These are phyloP conservation scores for Craniophora ligustri DNA, from an alignment of 2,888 invertebrate species.

Conservation along the genomic window DNA sequence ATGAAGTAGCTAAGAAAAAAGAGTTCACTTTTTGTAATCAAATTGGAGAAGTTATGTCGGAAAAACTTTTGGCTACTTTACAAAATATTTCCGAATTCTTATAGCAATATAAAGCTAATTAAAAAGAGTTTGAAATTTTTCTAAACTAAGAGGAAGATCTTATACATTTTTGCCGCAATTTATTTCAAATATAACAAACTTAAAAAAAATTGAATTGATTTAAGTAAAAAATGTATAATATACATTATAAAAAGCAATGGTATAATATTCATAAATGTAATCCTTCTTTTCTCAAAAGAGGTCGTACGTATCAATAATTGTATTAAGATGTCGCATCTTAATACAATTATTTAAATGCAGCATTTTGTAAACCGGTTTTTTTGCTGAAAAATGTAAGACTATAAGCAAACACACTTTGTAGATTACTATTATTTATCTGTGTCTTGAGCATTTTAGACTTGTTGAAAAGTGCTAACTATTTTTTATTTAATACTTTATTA, in stretches of 20 bases:
- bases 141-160: neutral
- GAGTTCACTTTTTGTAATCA: too few relatives aligned
- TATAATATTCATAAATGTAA: conserved; percentile 1
- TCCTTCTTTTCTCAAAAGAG: conserved; percentile 18
- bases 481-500: too few relatives aligned
- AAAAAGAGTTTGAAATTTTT: neutral
- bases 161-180: neutral
- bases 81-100: neutral
- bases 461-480: neutral
- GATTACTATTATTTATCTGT: neutral
- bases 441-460: neutral
- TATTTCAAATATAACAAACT: neutral
- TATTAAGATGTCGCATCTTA: too few relatives aligned
- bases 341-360: conserved; percentile 16
- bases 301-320: too few relatives aligned
- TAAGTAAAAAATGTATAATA: too few relatives aligned
- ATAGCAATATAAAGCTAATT: neutral
- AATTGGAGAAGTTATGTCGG: neutral
- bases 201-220: too few relatives aligned
- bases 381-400: conserved; percentile 6
- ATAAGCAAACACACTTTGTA: neutral
- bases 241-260: too few relatives aligned
- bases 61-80: neutral
- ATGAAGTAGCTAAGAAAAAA: too few relatives aligned
- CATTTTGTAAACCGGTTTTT: conserved; percentile 13